Evolutionary conservation across 2,113 vertebrate genomes (phyloP), one percentile per base, ranked within the genome.

Genomic region (Passer domesticus): DNA sequence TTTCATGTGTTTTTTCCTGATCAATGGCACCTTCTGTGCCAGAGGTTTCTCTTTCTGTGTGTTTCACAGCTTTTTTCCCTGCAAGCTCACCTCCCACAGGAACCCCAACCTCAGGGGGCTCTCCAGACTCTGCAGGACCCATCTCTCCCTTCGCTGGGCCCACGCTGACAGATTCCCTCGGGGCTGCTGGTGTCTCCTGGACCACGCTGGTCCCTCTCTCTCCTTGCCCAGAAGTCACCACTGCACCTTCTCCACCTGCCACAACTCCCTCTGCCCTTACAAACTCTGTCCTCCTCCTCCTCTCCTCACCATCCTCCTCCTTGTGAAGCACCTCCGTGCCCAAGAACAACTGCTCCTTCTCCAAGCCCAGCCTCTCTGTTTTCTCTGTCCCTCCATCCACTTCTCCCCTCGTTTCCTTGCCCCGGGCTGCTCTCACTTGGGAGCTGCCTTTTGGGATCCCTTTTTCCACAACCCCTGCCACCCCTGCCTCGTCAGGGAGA

Each of bases 211-310:
- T 27, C 28, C 24, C 73, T 33, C 3, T 15, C 70, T 87, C 70
- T 24, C 49, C 47, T 33, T 3, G 39, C 75, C 79, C 66, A 58
- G 75, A 62, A 91, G 55, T 53, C 69, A 79, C 80, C 30, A 12
- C 55, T 31, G 89, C 77, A 84, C 82, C 41, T 41, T 91, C 93
- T 67, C 25, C 90, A 66, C 83, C 92, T 90, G 33, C 66, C 69
- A 41, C 80, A 88, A 12, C 73, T 16, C 77, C 60, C 55, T 63
- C 92, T 83, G 64, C 79, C 74, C 84, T 66, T 63, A 83, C 83
- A 80, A 87, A 68, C 43, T 52, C 73, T 55, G 33, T 91, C 63
- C n/a, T 74, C 76, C 27, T 90, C 63, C 37, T 75, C 75, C 47
- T 88, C 55, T 87, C 76, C 94, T 83, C 59, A 2, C 25, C 10